phyloP scores from a whole-genome alignment of 1,140 invertebrate species.

The Marisa cornuarietis region DNA sequence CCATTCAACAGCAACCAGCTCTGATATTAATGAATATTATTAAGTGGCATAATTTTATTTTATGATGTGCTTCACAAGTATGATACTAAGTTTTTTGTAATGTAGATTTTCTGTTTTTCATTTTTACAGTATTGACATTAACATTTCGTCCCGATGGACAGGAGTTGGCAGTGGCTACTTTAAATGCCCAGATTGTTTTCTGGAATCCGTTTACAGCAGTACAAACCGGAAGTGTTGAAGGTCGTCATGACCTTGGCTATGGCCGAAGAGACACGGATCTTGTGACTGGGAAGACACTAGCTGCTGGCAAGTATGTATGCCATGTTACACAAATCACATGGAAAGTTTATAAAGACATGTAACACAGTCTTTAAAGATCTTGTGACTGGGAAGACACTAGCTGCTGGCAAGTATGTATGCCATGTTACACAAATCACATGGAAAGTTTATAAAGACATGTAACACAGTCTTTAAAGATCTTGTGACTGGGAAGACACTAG shows the following conservation, averaged over 20 bases:
- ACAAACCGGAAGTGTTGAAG: slow-evolving; percentile 85
- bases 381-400: slow-evolving; percentile 85
- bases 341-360: no score
- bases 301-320: slow-evolving; percentile 67
- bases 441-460: no score
- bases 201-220: slow-evolving; percentile 78
- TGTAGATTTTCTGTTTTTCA: slow-evolving; percentile 8
- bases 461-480: no score
- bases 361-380: no score
- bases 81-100: neutral
- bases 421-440: no score
- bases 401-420: slow-evolving; percentile 67
- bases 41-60: no score
- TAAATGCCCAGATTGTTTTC: slow-evolving; percentile 88
- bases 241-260: slow-evolving; percentile 86
- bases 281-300: slow-evolving; percentile 85
- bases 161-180: slow-evolving; percentile 89
- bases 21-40: neutral
- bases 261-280: slow-evolving; percentile 85
- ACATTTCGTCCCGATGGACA: slow-evolving; percentile 87
- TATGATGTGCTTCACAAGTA: neutral
- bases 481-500: slow-evolving; percentile 85
- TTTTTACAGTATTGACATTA: slow-evolving; percentile 74
- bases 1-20: no score
- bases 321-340: no score